phyloP scores from a whole-genome alignment of 2,888 invertebrate genomes.

The Nezara viridula region DNA sequence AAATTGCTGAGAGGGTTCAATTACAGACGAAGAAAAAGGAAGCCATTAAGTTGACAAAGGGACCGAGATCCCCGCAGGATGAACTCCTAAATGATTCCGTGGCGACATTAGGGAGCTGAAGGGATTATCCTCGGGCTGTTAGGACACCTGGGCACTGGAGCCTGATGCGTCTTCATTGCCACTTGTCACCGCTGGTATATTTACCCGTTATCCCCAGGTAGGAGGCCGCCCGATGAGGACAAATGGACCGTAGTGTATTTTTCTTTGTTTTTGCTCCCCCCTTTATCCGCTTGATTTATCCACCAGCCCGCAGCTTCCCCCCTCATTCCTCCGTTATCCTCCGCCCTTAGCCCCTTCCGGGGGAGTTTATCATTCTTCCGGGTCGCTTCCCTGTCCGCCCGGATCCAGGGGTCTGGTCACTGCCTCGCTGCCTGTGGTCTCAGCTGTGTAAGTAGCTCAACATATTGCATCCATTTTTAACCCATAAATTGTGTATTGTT shows the following conservation, averaged over 20 bases:
- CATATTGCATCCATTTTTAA: not conserved
- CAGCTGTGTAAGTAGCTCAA: not conserved
- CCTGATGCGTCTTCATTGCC: constrained; percentile 37
- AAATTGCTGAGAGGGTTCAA: not conserved
- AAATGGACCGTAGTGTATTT: not conserved
- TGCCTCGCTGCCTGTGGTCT: not conserved
- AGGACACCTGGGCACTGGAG: not conserved
- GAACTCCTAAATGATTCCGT: constrained; percentile 12
- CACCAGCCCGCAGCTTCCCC: not conserved
- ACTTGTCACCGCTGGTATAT: not conserved
- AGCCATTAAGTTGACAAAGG: constrained; percentile 4
- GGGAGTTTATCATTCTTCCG: constrained; percentile 32
- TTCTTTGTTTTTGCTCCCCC: constrained; percentile 19
- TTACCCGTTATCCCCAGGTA: not conserved
- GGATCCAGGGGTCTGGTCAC: not conserved
- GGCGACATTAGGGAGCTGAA: not conserved
- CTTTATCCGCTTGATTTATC: constrained; percentile 48
- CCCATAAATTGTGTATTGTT: no score
- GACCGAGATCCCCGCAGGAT: not conserved
- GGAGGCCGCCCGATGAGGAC: constrained; percentile 3
- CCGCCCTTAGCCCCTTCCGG: not conserved
- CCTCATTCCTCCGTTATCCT: not conserved
- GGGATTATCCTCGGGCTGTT: not conserved
- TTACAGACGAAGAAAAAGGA: not conserved
- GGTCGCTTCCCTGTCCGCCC: not conserved